Conservation (phyloP, 1,140 invertebrate species). For the Armadillidium nasatum region DNA sequence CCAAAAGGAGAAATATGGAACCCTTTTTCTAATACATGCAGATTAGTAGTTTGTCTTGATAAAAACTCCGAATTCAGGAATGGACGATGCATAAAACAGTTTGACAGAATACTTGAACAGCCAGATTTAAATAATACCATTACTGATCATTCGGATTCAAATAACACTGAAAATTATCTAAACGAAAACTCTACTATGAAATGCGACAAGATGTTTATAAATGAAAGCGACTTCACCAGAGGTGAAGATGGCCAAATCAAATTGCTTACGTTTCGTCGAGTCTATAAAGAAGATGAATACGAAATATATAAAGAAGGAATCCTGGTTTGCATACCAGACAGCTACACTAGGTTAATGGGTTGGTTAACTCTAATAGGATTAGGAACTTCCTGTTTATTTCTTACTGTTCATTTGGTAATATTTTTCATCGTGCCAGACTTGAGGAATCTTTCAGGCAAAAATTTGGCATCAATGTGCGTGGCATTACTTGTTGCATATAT, state of each 20-base stretch:
- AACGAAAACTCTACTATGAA: conserved; percentile 43
- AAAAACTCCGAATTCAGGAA: conserved; percentile 43
- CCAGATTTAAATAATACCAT: conserved; percentile 28
- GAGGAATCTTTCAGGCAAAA: conserved; percentile 55
- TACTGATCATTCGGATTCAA: conserved; percentile 16
- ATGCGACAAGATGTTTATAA: conserved; percentile 52
- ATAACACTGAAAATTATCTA: conserved; percentile 44
- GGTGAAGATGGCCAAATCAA: conserved; percentile 50
- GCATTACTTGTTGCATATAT: conserved; percentile 53
- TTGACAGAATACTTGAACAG: conserved; percentile 29
- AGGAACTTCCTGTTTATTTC: conserved; percentile 53
- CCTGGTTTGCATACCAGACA: conserved; percentile 48
- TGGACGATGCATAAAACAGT: conserved; percentile 44
- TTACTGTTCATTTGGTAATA: conserved; percentile 53
- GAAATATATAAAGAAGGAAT: conserved; percentile 46
- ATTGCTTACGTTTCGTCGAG: conserved; percentile 49
- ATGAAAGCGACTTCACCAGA: conserved; percentile 50
- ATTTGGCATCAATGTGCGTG: conserved; percentile 54
- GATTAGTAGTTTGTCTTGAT: conserved; percentile 49
- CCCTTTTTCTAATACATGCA: conserved; percentile 55
- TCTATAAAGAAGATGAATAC: conserved; percentile 48
- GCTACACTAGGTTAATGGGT: conserved; percentile 52
- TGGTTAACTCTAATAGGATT: conserved; percentile 53
- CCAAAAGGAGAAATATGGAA: conserved; percentile 52
- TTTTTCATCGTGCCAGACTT: conserved; percentile 53